phyloP scores from a whole-genome alignment of 1,140 invertebrate genomes.

The Chymomyza costata region DNA sequence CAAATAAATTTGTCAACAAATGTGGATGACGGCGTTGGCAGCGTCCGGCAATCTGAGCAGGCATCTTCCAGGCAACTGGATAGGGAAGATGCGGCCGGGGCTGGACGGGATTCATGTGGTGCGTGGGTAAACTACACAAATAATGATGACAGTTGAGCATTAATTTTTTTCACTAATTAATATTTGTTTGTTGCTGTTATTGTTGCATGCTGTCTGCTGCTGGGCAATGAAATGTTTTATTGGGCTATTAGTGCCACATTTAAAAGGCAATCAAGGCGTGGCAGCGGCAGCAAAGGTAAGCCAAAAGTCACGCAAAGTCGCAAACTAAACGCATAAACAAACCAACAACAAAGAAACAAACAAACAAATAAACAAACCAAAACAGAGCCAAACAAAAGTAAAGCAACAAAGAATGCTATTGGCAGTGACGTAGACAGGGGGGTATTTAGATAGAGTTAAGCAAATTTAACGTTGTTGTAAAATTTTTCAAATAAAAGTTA shows the following conservation, averaged over 20 bases:
- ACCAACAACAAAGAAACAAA: constrained; percentile 15
- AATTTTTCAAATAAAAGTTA: no score
- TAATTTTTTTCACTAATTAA: constrained; percentile 73
- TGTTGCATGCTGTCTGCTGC: constrained; percentile 25
- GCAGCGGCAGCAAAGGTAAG: constrained; percentile 42
- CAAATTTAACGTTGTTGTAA: no score
- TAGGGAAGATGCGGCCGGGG: constrained; percentile 9
- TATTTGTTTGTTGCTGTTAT: constrained; percentile 40
- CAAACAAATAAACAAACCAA: constrained; percentile 16
- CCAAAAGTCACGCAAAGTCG: constrained; percentile 66
- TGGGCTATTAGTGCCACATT: constrained; percentile 72
- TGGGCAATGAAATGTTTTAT: constrained; percentile 63
- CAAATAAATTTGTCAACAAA: constrained; percentile 74
- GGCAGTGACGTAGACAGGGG: no score
- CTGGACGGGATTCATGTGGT: background rate
- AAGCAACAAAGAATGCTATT: no score
- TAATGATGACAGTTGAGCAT: constrained; percentile 65
- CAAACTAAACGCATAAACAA: constrained; percentile 32
- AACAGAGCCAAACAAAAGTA: background rate
- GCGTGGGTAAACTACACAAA: constrained; percentile 19
- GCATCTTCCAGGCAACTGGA: background rate
- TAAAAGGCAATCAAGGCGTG: constrained; percentile 70
- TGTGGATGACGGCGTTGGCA: constrained; percentile 42
- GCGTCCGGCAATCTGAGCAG: constrained; percentile 9
- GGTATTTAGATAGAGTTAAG: no score